Base-by-base conservation (phyloP, 2,888 invertebrate genomes). In the Ryuthela nishihirai region DNA sequence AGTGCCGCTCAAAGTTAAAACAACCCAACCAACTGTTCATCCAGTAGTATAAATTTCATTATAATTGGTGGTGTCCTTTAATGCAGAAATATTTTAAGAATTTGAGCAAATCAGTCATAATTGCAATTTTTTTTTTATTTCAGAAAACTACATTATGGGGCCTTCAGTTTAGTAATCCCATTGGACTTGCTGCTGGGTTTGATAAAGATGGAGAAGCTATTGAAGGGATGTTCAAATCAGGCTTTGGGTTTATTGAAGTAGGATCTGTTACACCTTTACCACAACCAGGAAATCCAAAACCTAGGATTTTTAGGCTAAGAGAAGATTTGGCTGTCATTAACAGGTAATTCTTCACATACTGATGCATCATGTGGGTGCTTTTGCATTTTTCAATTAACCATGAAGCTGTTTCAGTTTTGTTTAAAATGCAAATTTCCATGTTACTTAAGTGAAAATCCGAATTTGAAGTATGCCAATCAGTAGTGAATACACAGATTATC, bases 111-210 rank as follows among this genome's bases (percentile, higher is more conserved):
- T 38, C 9, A 43, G 12, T n/a, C 4, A 25, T 18, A 15, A 24
- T 20, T 38, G 18, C 21, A 52, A n/a, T 52, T 29, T 43, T 34
- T 53, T 49, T 62, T 64, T 46, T 48, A 69, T 73, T 73, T 69
- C 72, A 88, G 88, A 80, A 81, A 72, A 84, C 85, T 0, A 80
- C 77, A 48, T 77, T 94, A 41, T 85, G 88, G 73, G 82, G 83
- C 20, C 78, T 82, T 62, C 74, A 83, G 12, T 82, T 99, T 61
- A 78, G 80, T 49, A 97, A 94, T 77, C 98, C 98, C 0, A 76
- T 99, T 67, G 98, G 99, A n/a, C 84, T 99, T 70, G 98, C 98
- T 23, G 99, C 98, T 54, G 99, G 98, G 5, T 98, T 98, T 77
- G 99, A 99, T 75, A 99, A 99, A 75, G 85, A 98, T 76, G 97